phyloP scores from a whole-genome alignment of 2,888 invertebrate species.

The Ormia ochracea region DNA sequence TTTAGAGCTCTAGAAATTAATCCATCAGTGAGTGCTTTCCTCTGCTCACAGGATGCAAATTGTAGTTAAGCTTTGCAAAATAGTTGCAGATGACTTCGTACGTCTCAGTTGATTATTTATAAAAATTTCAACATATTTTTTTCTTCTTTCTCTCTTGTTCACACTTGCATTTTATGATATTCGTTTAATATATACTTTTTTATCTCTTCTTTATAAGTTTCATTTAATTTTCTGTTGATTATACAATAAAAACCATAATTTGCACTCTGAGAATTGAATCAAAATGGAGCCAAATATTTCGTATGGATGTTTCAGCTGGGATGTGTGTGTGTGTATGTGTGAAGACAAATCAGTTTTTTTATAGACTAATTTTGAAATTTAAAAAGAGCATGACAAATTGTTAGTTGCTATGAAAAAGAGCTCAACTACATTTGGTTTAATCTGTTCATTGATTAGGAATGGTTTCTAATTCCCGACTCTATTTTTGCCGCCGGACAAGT shows the following conservation, averaged over 20 bases:
- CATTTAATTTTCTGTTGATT: conserved; percentile 57
- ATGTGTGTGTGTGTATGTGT: neutral
- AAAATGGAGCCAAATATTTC: neutral
- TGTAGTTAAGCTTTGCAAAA: neutral
- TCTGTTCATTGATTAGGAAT: too few species aligned
- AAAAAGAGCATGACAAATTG: neutral
- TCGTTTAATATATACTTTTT: neutral
- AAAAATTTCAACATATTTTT: neutral
- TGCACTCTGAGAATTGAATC: conserved; percentile 8
- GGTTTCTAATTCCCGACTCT: too few species aligned
- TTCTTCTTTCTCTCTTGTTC: neutral
- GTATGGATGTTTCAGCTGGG: neutral
- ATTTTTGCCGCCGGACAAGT: too few species aligned
- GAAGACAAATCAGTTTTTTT: conserved; percentile 19
- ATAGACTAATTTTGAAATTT: neutral
- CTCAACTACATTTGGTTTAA: neutral
- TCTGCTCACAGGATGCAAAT: neutral
- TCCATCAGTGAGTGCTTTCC: conserved; percentile 5
- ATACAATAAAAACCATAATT: conserved; percentile 24
- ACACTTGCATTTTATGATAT: conserved; percentile 11
- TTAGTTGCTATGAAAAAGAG: neutral
- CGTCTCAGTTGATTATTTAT: conserved; percentile 12
- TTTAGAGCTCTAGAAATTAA: conserved; percentile 3
- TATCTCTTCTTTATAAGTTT: conserved; percentile 37
- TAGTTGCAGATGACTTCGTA: neutral